phyloP scores from a whole-genome alignment of 2,888 invertebrate species.

The Agrypnus murinus region DNA sequence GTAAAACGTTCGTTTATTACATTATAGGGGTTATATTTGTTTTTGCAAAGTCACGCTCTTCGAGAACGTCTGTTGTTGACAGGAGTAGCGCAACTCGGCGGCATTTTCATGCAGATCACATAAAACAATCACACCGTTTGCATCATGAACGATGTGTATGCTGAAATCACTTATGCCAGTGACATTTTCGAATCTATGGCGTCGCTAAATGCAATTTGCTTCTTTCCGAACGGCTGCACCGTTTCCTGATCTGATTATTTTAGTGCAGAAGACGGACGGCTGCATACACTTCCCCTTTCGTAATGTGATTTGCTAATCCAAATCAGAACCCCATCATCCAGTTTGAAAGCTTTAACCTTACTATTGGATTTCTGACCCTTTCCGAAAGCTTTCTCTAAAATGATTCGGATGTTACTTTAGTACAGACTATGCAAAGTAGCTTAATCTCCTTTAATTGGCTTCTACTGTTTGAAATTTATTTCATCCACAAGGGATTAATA shows the following conservation, averaged over 20 bases:
- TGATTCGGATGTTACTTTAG: constrained; percentile 19
- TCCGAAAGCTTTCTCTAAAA: constrained; percentile 33
- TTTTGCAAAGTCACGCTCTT: constrained; percentile 55
- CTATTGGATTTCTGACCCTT: constrained; percentile 64
- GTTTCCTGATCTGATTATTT: constrained; percentile 64
- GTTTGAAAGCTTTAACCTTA: constrained; percentile 61
- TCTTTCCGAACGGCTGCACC: constrained; percentile 64
- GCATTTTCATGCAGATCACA: constrained; percentile 53
- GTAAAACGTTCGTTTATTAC: constrained; percentile 50
- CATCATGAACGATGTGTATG: constrained; percentile 56
- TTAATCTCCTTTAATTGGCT: constrained; percentile 18
- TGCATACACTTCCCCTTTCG: constrained; percentile 49
- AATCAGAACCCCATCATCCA: constrained; percentile 64
- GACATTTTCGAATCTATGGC: constrained; percentile 61
- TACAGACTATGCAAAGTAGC: constrained; percentile 24
- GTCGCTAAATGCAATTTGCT: constrained; percentile 63
- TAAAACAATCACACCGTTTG: constrained; percentile 60
- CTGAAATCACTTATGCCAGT: constrained; percentile 61
- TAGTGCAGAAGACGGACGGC: constrained; percentile 56
- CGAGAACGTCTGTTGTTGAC: constrained; percentile 53
- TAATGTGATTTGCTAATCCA: constrained; percentile 66
- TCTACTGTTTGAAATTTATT: not conserved
- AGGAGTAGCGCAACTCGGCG: constrained; percentile 48
- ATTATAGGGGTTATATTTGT: constrained; percentile 52
- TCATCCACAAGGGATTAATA: too few species aligned